Conservation (phyloP, 2,797 vertebrate species). For the Numenius phaeopus region DNA sequence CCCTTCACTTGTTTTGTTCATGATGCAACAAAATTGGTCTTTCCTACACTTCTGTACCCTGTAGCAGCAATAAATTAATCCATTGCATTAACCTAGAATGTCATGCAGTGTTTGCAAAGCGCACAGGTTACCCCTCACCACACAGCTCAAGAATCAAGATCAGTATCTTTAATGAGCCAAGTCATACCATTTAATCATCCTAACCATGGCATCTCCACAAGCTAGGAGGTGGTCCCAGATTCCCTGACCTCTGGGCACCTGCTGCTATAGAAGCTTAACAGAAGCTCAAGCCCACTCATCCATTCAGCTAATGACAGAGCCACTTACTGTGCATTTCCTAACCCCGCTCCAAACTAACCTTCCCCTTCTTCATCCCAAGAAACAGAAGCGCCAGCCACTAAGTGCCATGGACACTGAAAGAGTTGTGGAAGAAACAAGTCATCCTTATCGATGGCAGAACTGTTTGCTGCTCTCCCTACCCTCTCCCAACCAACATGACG, state of each 20-base stretch:
- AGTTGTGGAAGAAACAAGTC: not conserved
- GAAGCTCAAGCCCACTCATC: not conserved
- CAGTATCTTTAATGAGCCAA: not conserved
- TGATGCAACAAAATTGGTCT: not conserved
- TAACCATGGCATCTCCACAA: not conserved
- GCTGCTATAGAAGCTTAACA: not conserved
- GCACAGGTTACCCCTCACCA: not conserved
- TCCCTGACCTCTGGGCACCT: not conserved
- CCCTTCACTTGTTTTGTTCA: not conserved
- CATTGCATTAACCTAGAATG: not conserved
- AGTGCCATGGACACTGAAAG: fast-evolving
- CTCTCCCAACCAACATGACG: not conserved
- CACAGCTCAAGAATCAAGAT: not conserved
- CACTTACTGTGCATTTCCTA: not conserved
- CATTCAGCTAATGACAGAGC: not conserved
- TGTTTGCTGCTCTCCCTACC: not conserved
- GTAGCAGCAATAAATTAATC: not conserved
- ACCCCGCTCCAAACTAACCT: not conserved
- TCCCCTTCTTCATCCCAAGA: not conserved
- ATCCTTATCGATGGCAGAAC: not conserved
- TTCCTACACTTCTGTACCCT: not conserved
- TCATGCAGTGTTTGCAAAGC: not conserved
- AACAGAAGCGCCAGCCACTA: not conserved
- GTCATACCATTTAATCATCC: not conserved
- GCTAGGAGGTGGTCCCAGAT: not conserved